Conservation (phyloP, 2,113 vertebrate genomes). For the Ailurus styani region DNA sequence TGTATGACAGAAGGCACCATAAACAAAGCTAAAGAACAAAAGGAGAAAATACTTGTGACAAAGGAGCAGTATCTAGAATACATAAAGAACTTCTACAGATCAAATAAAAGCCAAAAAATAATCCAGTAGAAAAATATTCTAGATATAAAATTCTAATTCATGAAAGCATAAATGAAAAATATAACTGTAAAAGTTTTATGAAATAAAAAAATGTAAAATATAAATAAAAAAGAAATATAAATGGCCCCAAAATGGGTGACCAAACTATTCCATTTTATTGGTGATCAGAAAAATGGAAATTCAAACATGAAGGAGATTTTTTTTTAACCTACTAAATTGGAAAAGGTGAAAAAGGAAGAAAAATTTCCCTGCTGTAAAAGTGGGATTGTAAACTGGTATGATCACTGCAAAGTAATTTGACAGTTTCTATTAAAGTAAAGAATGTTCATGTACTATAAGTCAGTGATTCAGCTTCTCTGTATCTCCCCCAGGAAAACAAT, state of each 20-base stretch:
- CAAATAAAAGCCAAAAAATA: not conserved
- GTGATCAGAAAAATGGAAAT: not conserved
- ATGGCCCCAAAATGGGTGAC: not conserved
- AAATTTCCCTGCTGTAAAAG: not conserved
- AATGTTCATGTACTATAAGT: not conserved
- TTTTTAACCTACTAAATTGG: not conserved
- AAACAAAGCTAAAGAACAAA: not conserved
- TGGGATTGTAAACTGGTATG: not conserved
- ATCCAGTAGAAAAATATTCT: not conserved
- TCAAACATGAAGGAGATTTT: not conserved
- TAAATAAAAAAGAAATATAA: not conserved
- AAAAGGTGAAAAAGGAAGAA: not conserved
- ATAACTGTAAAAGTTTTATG: not conserved
- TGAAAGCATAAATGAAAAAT: not conserved
- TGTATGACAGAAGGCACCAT: not conserved
- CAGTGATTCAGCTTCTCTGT: not conserved
- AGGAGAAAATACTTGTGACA: not conserved
- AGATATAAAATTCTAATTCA: not conserved
- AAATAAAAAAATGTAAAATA: not conserved
- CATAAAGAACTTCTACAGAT: slow-evolving; percentile 43
- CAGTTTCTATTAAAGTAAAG: not conserved
- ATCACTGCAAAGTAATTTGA: not conserved
- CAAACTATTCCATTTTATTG: not conserved
- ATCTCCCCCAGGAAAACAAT: not conserved
- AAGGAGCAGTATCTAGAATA: slow-evolving; percentile 58